Percentiles rank a stretch among this genome's conserved stretches.
These are phyloP conservation scores for Onychostoma macrolepis DNA, from an alignment of 2,113 vertebrate species.

Conservation along the genomic window DNA sequence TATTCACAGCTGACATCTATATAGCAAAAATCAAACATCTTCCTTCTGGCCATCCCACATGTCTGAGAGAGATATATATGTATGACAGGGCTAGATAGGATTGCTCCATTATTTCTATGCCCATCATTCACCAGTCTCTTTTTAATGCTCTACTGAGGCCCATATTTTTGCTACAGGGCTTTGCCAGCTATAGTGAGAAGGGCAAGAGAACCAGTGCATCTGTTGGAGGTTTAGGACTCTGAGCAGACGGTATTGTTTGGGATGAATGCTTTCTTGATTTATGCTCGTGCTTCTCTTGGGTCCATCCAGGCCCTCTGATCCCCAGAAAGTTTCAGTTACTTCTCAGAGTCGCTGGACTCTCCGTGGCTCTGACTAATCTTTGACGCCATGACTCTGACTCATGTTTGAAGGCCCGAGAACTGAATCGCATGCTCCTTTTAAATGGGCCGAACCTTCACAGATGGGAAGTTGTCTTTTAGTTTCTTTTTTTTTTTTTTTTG, in stretches of 20 bases:
- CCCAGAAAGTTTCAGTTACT: slow-evolving; percentile 17
- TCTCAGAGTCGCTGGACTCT: slow-evolving; percentile 15
- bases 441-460: background rate
- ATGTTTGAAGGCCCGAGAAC: background rate
- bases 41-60: background rate
- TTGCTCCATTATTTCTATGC: slow-evolving; percentile 31
- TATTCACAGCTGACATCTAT: slow-evolving; percentile 33
- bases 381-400: slow-evolving; percentile 10
- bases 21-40: slow-evolving; percentile 15
- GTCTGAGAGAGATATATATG: background rate
- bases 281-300: slow-evolving; percentile 36
- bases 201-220: slow-evolving; percentile 39
- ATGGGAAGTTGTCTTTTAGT: background rate
- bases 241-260: slow-evolving; percentile 50
- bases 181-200: slow-evolving; percentile 30
- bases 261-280: slow-evolving; percentile 53
- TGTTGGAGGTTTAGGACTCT: slow-evolving; percentile 23
- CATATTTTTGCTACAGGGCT: slow-evolving; percentile 28
- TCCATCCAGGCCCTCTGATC: slow-evolving; percentile 40
- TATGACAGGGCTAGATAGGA: background rate
- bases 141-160: slow-evolving; percentile 37
- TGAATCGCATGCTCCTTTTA: background rate
- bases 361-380: slow-evolving; percentile 14
- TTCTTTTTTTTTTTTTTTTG: too few relatives aligned
- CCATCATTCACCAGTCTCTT: slow-evolving; percentile 40